Percentiles rank a stretch among this genome's conserved stretches.
Evolutionary conservation across 2,797 vertebrate species (phyloP).

Genomic region (Mormyrus proboscirostris): DNA sequence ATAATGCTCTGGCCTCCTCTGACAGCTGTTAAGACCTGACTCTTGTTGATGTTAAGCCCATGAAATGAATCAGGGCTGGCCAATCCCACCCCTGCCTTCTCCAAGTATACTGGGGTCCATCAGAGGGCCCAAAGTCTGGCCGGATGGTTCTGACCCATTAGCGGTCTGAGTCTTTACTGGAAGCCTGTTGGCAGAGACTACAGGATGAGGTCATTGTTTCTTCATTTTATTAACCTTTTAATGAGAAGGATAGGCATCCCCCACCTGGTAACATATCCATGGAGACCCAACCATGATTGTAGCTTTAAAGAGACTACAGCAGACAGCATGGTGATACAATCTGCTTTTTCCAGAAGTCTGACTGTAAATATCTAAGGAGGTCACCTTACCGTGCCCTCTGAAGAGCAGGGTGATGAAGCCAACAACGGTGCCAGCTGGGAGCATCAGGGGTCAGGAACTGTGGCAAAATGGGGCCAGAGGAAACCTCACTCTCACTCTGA

Average conservation of each 20-base stretch:
- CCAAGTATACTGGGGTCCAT: constrained; percentile 36
- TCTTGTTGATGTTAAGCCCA: constrained; percentile 30
- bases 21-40: constrained; percentile 35
- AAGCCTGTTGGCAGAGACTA: background rate
- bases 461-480: background rate
- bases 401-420: background rate
- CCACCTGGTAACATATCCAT: background rate
- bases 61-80: constrained; percentile 25
- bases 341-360: background rate
- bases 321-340: background rate
- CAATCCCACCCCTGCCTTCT: constrained; percentile 27
- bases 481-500: background rate
- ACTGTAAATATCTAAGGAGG: background rate
- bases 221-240: background rate
- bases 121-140: constrained; percentile 40
- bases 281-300: background rate
- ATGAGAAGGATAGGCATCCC: background rate
- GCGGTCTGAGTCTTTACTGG: background rate
- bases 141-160: background rate
- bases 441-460: background rate
- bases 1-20: constrained; percentile 20
- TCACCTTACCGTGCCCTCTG: background rate
- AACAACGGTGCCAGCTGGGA: background rate
- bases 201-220: background rate
- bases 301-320: background rate